Base-by-base conservation (phyloP, 2,113 vertebrate genomes). In the Myotis brandtii region DNA sequence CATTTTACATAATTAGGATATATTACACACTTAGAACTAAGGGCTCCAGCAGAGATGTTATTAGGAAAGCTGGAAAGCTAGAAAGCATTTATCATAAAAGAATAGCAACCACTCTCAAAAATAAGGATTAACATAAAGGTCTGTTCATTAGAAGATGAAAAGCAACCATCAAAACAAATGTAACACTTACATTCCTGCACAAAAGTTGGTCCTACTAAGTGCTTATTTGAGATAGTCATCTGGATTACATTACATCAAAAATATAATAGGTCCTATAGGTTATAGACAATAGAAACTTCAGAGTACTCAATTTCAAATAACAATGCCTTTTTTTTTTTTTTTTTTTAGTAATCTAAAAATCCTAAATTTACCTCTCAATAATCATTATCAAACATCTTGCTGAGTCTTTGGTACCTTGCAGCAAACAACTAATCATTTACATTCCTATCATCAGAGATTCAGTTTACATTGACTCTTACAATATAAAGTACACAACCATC, bases 221-320 rank as follows among this genome's bases (percentile, higher is more conserved):
- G 66, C 79, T 93, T 93, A 52, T 84, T 64, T 66, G 62, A 92
- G 85, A 83, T 67, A 96, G 50, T 23, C 43, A 81, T n/a, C 88
- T 92, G 59, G 93, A 96, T 95, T 93, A 97, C 86, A 96, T 84
- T 92, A 94, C 92, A 95, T 91, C 69, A 62, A 91, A 98, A 85
- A 97, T 89, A 97, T 94, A 97, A 96, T 67, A 77, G 77, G 96
- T 95, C 83, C 89, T 95, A 94, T 66, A 97, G 79, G 62, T 98
- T 93, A 98, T 50, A 91, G 94, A 40, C 67, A 95, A 96, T 64
- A 89, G 84, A 98, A 98, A 92, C 69, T 84, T 96, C 48, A 92
- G 91, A 96, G 9, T 66, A 82, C 43, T 90, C 75, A 86, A 84
- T 88, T 96, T 96, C 91, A 93, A 95, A 54, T 69, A 88, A 77